Base-by-base conservation (phyloP, 2,113 vertebrate genomes). In the Cryptotis parvus region DNA sequence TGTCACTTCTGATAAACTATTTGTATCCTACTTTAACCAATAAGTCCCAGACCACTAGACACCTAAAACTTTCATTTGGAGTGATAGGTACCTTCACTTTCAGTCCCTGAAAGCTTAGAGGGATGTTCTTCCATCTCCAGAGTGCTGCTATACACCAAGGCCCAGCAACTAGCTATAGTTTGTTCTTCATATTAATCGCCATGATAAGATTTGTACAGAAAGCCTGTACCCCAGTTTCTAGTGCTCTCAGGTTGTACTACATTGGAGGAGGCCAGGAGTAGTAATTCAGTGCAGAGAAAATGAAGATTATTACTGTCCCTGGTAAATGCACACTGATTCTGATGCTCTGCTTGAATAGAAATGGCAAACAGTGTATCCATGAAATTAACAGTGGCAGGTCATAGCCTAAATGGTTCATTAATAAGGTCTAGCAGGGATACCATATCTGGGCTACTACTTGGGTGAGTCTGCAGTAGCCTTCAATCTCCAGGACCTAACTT, bases 331-430 rank as follows among this genome's bases (percentile, higher is more conserved):
- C 52, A 74, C 33, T 4, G 1, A 66, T 73, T 73, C 52, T n/a
- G 35, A 73, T 43, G 20, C 73, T 52, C 22, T 84, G 88, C 78
- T 93, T 31, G 70, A 84, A n/a, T 8, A 33, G 65, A 72, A 89
- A 41, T 1, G 26, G 1, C 49, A 63, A 52, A 78, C 26, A 63
- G 65, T 20, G 18, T 79, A 35, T 35, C 55, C 55, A 41, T 18
- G 24, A 78, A 72, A 55, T 16, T 1, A 1, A 16, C 29, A 31
- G 8, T 63, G 16, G 65, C 35, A n/a, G 33, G 22, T 31, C 3
- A 6, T 78, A 65, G 52, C 12, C 49, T 80, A 73, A 31, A 66
- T 45, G 55, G 29, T 22, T 33, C 18, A 3, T 10, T 24, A 61
- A 76, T 52, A 52, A 55, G 11, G 69, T 72, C 29, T 65, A 35